Conservation (phyloP, 2,888 invertebrate species). For the Sipha maydis region DNA sequence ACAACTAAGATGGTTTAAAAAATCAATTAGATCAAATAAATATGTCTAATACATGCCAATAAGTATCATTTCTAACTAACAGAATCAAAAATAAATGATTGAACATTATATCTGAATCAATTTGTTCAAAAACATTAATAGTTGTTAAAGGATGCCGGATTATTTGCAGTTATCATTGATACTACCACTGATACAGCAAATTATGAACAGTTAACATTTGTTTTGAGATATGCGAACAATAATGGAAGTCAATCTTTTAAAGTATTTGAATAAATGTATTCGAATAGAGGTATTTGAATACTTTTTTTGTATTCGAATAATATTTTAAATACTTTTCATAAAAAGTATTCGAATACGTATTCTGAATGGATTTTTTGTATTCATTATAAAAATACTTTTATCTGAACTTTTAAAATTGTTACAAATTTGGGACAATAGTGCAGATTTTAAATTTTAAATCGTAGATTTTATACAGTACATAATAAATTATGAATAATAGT, state of each 20-base stretch:
- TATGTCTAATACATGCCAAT: background rate
- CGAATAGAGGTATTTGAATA: too few relatives aligned
- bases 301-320: too few relatives aligned
- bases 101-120: background rate
- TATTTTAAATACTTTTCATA: background rate
- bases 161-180: constrained; percentile 15
- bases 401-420: too few relatives aligned
- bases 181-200: background rate
- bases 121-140: background rate
- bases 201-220: constrained; percentile 11
- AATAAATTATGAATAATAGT: too few relatives aligned
- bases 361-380: too few relatives aligned
- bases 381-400: too few relatives aligned
- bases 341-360: too few relatives aligned
- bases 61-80: constrained; percentile 4
- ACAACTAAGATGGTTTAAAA: background rate
- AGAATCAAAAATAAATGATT: constrained; percentile 1
- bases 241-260: too few relatives aligned
- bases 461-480: too few relatives aligned
- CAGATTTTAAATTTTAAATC: too few relatives aligned
- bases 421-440: too few relatives aligned
- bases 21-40: constrained; percentile 8
- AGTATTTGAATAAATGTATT: too few relatives aligned
- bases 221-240: background rate
- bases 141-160: background rate